Evolutionary conservation across 2,797 vertebrate species (phyloP).

Genomic region (Tokudaia tokunoshimensis): DNA sequence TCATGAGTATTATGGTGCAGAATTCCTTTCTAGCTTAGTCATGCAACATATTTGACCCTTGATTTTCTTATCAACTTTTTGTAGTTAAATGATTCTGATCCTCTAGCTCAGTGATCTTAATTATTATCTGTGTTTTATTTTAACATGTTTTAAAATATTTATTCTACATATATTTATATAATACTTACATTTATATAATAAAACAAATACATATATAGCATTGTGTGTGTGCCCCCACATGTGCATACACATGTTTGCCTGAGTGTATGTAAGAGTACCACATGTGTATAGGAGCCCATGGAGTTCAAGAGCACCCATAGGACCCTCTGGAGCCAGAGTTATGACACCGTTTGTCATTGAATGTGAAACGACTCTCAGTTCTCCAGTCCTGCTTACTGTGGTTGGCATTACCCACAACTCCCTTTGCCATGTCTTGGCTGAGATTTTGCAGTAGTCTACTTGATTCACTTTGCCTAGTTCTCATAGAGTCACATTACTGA

Average conservation of each 20-base stretch:
- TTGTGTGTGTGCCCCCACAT: fast-evolving
- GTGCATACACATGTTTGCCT: not conserved
- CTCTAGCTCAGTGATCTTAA: not conserved
- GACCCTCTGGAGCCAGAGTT: not conserved
- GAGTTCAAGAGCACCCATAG: not conserved
- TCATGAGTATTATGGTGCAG: not conserved
- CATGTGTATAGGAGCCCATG: not conserved
- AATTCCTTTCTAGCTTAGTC: not conserved
- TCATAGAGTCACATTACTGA: not conserved
- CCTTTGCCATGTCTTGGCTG: not conserved
- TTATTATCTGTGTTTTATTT: not conserved
- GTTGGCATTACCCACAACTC: not conserved
- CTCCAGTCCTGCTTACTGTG: not conserved
- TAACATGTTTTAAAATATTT: not conserved
- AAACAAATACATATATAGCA: not conserved
- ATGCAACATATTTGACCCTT: not conserved
- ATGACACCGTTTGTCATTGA: not conserved
- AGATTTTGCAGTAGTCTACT: not conserved
- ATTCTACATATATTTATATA: not conserved
- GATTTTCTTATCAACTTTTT: constrained; percentile 42
- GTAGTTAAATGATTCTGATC: not conserved
- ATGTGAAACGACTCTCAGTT: not conserved
- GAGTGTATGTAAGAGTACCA: not conserved
- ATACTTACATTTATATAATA: not conserved
- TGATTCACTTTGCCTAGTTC: not conserved